Evolutionary conservation across 2,888 invertebrate genomes (phyloP).

Genomic region (Aphodius sticticus): DNA sequence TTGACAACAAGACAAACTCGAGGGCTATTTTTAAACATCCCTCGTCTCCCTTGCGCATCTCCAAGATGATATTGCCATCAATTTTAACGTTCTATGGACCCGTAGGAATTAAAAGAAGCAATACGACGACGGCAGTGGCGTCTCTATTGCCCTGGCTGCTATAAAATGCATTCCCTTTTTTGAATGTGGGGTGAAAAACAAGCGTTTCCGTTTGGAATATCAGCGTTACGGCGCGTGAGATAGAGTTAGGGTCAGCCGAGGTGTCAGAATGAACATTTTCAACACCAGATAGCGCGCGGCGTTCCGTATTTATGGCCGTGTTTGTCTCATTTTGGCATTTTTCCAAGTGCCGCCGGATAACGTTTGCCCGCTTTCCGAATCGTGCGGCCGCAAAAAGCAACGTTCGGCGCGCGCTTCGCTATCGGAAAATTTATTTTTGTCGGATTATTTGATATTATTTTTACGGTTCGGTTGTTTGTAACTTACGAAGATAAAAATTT

Average conservation of each 20-base stretch:
- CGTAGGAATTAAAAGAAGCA: not conserved
- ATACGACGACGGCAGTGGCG: not conserved
- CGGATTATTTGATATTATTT: not conserved
- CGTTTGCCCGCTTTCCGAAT: not conserved
- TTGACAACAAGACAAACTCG: not conserved
- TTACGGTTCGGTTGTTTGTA: no score
- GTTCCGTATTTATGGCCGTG: conserved; percentile 54
- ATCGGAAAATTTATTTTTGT: not conserved
- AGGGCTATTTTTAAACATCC: not conserved
- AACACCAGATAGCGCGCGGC: conserved; percentile 49
- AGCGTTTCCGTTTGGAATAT: not conserved
- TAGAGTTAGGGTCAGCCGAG: conserved; percentile 45
- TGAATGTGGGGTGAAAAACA: not conserved
- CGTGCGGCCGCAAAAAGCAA: not conserved
- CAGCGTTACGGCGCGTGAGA: conserved; percentile 32
- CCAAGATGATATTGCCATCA: not conserved
- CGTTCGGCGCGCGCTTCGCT: not conserved
- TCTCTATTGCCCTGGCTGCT: not conserved
- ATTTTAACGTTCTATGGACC: not conserved
- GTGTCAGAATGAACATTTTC: conserved; percentile 49
- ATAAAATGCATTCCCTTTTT: not conserved
- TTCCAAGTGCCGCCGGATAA: conserved; percentile 44
- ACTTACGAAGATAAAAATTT: no score
- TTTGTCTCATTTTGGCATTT: conserved; percentile 54
- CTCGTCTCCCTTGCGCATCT: not conserved